A percentile compares a stretch with the other conserved stretches of the same genome.
These are phyloP conservation scores for Oscheius onirici DNA, from an alignment of 2,888 invertebrate species.

Conservation along the genomic window DNA sequence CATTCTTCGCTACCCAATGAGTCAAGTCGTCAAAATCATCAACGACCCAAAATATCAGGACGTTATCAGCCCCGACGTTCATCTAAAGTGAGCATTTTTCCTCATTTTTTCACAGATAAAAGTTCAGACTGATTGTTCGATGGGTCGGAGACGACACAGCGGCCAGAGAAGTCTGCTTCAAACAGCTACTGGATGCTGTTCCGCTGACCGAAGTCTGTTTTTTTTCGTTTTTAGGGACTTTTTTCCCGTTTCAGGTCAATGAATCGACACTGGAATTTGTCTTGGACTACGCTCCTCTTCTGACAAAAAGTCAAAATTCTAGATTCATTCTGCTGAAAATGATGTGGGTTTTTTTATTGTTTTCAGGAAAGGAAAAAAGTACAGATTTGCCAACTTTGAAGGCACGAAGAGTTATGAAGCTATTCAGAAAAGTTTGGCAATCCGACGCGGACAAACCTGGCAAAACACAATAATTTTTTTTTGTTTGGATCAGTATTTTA, in stretches of 20 bases:
- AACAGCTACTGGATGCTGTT: conserved; percentile 73
- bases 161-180: conserved; percentile 76
- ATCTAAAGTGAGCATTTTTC: conserved; percentile 52
- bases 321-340: conserved; percentile 76
- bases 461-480: too few relatives aligned
- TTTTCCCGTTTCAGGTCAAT: conserved; percentile 37
- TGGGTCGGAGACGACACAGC: conserved; percentile 76
- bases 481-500: too few relatives aligned
- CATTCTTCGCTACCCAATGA: conserved; percentile 74
- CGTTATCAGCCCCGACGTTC: conserved; percentile 70
- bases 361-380: too few relatives aligned
- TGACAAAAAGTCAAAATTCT: conserved; percentile 77
- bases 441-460: too few relatives aligned
- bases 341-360: conserved; percentile 69
- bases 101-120: conserved; percentile 1
- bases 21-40: conserved; percentile 76
- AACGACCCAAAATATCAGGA: conserved; percentile 74
- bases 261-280: conserved; percentile 74
- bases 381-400: too few relatives aligned
- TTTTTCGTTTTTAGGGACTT: neutral
- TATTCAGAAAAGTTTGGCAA: too few relatives aligned
- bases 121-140: conserved; percentile 74
- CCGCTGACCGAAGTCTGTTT: conserved; percentile 33
- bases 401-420: too few relatives aligned
- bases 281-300: conserved; percentile 77